phyloP scores from a whole-genome alignment of 2,113 vertebrate species.

The Heterotis niloticus region DNA sequence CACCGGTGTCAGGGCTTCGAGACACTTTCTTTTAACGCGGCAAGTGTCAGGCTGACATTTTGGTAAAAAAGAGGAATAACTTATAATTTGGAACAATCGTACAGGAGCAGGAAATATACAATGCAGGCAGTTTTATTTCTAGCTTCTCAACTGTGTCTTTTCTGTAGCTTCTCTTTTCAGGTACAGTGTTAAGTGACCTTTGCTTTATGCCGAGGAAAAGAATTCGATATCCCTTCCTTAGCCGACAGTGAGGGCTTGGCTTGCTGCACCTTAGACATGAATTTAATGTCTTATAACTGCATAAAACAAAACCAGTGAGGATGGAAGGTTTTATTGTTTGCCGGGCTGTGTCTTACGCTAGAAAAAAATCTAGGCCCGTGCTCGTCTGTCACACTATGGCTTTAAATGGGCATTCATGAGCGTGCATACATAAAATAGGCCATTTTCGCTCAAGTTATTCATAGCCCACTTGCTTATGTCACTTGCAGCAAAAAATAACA shows the following conservation, averaged over 20 bases:
- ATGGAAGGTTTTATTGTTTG: constrained; percentile 38
- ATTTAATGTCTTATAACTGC: constrained; percentile 38
- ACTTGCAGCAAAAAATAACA: constrained; percentile 9
- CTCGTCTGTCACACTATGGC: constrained; percentile 21
- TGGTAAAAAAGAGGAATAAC: too few relatives aligned
- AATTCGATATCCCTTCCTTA: constrained; percentile 17
- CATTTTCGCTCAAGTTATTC: constrained; percentile 17
- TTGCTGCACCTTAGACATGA: constrained; percentile 44
- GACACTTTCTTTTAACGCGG: too few relatives aligned
- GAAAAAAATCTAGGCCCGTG: not conserved
- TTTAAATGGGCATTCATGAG: constrained; percentile 17
- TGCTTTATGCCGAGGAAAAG: constrained; percentile 22
- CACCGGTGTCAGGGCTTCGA: too few relatives aligned
- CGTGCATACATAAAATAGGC: not conserved
- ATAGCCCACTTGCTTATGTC: constrained; percentile 24
- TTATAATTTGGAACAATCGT: too few relatives aligned
- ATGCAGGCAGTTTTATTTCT: too few relatives aligned
- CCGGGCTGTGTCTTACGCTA: constrained; percentile 37
- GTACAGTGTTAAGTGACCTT: constrained; percentile 50
- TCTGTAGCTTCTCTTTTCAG: constrained; percentile 32
- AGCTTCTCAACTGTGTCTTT: too few relatives aligned
- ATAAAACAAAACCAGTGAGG: constrained; percentile 35
- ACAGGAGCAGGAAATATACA: too few relatives aligned
- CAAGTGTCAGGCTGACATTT: too few relatives aligned
- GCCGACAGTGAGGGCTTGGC: constrained; percentile 37